These are phyloP conservation scores for Oxytorus armatus DNA, from an alignment of 2,888 invertebrate genomes.

Conservation along the genomic window DNA sequence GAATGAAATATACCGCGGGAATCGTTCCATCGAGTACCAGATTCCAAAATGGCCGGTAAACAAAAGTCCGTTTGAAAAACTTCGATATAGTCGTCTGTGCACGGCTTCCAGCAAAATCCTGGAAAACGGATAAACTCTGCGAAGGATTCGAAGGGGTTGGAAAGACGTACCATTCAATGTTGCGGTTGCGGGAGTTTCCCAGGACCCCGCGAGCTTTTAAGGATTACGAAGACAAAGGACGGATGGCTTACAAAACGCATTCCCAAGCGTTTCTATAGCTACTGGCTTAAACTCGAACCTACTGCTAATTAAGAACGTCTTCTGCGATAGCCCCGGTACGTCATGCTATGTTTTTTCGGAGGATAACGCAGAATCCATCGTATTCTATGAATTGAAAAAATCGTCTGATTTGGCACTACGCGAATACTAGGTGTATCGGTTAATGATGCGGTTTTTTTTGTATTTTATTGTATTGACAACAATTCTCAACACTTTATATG, in stretches of 20 bases:
- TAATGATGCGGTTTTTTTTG: too few species aligned
- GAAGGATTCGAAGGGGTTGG: slow-evolving; percentile 54
- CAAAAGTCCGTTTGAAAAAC: background rate
- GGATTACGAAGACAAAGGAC: slow-evolving; percentile 61
- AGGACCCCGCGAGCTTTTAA: slow-evolving; percentile 27
- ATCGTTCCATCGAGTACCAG: too few species aligned
- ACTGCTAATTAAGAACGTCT: slow-evolving; percentile 65
- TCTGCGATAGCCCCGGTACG: slow-evolving; percentile 9
- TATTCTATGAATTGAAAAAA: background rate
- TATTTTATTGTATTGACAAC: too few species aligned
- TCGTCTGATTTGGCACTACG: too few species aligned
- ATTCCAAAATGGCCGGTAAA: background rate
- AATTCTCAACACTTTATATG: too few species aligned
- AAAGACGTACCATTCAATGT: slow-evolving; percentile 59
- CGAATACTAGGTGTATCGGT: too few species aligned
- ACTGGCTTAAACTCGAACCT: slow-evolving; percentile 48
- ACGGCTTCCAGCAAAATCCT: slow-evolving; percentile 15
- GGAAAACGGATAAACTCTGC: slow-evolving; percentile 12
- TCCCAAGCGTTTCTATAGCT: slow-evolving; percentile 36
- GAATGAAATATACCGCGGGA: slow-evolving; percentile 8
- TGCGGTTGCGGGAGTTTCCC: slow-evolving; percentile 43
- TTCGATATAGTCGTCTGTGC: background rate
- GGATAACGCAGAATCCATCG: background rate
- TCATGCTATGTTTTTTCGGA: background rate
- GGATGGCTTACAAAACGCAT: slow-evolving; percentile 37